Evolutionary conservation across 2,888 invertebrate genomes (phyloP), one percentile per base, ranked within the genome.

Genomic region (Amiota mariae): DNA sequence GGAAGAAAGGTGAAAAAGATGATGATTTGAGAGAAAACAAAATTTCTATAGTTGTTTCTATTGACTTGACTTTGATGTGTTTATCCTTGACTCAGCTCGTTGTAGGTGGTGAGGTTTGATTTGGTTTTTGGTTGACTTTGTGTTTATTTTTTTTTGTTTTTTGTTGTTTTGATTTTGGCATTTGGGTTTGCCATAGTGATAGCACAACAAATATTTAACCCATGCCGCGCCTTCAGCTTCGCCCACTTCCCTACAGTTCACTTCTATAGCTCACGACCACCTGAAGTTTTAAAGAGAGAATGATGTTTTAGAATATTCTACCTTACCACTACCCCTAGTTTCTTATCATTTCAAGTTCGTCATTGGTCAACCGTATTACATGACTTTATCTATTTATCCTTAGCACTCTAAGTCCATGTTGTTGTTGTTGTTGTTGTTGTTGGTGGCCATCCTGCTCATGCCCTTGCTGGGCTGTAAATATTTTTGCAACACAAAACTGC

Each of bases 401-500:
- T 24, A 24, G 24, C 24, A 24, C 24, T 24, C 24, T 24, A 24
- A 24, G 85, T 84, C 83, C 84, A n/a, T 18, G 51, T 56, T 36
- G 18, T 68, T 61, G 51, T 51, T 70, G 54, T 47, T 75, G 70
- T 78, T 80, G 18, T 68, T 61, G 51, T 51, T 70, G 54, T 47
- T 75, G 70, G 77, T 80, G 85, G 80, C 81, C 82, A 84, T 80
- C 85, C n/a, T 57, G 24, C 13, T 10, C 57, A 47, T 68, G 20
- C 48, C 24, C 71, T 61, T 59, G 76, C 78, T 79, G 79, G n/a
- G 51, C 54, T 20, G 67, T 68, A 59, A 59, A 59, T 59, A 68
- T 85, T 83, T 83, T 83, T 84, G 72, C 83, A 85, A 83, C 83
- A 83, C 77, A 51, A 78, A 85, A 67, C 83, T 77, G 75, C 83